A percentile compares a stretch with the other conserved stretches of the same genome.
phyloP scores from a whole-genome alignment of 1,140 invertebrate genomes.

The Bilobella aurantiaca region DNA sequence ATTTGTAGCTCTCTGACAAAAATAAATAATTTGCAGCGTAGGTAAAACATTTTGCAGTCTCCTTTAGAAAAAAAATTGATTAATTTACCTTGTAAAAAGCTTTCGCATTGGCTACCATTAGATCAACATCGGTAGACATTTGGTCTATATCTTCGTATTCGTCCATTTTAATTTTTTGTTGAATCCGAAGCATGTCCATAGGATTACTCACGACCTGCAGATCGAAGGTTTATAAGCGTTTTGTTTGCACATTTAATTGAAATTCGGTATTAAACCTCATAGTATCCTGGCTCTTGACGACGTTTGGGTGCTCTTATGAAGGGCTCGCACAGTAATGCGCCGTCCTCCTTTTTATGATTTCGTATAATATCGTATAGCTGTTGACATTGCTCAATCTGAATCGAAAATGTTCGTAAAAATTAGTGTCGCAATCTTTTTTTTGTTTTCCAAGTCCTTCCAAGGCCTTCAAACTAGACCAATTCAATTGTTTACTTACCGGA shows the following conservation, averaged over 20 bases:
- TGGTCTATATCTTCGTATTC: conserved; percentile 84
- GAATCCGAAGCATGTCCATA: conserved; percentile 85
- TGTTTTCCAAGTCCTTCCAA: no score
- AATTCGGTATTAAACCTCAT: conserved; percentile 47
- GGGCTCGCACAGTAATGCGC: conserved; percentile 76
- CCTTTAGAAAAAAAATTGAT: not conserved
- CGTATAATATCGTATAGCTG: conserved; percentile 84
- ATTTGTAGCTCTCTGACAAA: conserved; percentile 53
- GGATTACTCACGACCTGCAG: conserved; percentile 71
- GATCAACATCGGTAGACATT: conserved; percentile 70
- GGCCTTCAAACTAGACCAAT: no score
- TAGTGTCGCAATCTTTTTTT: no score
- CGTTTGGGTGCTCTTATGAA: conserved; percentile 89
- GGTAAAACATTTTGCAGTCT: not conserved
- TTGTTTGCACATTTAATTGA: conserved; percentile 20
- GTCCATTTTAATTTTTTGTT: conserved; percentile 92
- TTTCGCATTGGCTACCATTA: conserved; percentile 85
- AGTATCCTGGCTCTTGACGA: conserved; percentile 77
- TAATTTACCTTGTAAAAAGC: conserved; percentile 71
- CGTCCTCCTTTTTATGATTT: conserved; percentile 85
- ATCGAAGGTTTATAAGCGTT: conserved; percentile 23
- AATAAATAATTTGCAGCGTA: conserved; percentile 7
- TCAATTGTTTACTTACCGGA: no score
- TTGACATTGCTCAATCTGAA: conserved; percentile 78
- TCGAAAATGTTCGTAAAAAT: no score